Conservation (phyloP, 1,140 invertebrate species). For the Melanaphis sacchari region DNA sequence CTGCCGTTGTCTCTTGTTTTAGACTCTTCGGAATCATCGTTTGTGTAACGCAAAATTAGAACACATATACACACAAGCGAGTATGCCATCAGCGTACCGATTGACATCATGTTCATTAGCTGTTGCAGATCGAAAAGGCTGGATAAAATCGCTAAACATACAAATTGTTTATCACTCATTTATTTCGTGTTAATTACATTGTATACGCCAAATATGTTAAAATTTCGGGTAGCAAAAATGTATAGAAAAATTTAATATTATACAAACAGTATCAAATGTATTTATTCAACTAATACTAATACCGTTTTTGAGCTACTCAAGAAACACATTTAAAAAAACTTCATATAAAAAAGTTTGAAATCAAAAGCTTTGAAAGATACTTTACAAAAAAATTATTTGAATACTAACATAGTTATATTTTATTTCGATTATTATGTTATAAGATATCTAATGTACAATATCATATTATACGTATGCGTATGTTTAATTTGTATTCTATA, state of each 20-base stretch:
- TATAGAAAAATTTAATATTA: not conserved
- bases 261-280: not conserved
- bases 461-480: too few species aligned
- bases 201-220: not conserved
- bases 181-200: not conserved
- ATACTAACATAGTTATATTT: too few species aligned
- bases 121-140: slow-evolving; percentile 88
- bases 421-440: too few species aligned
- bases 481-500: not conserved
- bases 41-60: slow-evolving; percentile 75
- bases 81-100: slow-evolving; percentile 91
- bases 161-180: not conserved
- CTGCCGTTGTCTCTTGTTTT: not conserved
- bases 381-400: not conserved
- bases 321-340: not conserved
- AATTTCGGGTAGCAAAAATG: not conserved
- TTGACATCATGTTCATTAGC: slow-evolving; percentile 94
- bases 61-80: slow-evolving; percentile 89
- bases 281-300: not conserved
- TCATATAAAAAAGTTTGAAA: not conserved
- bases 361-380: not conserved
- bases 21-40: not conserved
- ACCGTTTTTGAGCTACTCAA: too few species aligned
- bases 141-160: slow-evolving; percentile 75
- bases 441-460: too few species aligned